A percentile compares a stretch with the other conserved stretches of the same genome.
Evolutionary conservation across 53 echinoderm and acorn worm genomes (phyloP).

Genomic region (Holothuria leucospilota): DNA sequence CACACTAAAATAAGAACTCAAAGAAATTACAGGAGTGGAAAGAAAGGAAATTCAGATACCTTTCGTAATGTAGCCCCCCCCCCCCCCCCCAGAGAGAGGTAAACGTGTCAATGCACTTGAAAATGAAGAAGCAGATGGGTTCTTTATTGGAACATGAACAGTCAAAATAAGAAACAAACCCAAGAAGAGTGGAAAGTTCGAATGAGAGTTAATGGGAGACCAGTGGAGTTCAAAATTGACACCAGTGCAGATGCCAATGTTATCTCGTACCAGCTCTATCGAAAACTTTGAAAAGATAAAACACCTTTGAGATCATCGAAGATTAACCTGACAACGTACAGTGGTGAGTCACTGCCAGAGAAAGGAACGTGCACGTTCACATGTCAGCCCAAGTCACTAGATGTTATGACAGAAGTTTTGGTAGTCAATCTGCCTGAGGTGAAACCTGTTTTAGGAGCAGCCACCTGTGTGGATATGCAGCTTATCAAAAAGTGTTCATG

Average conservation of each 20-base stretch:
- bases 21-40: too few species aligned
- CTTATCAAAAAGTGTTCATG: neutral
- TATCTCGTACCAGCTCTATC: neutral
- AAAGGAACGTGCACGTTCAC: neutral
- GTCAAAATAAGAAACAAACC: too few species aligned
- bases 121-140: too few species aligned
- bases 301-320: neutral
- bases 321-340: neutral
- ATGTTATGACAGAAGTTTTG: neutral
- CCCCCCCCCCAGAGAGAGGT: too few species aligned
- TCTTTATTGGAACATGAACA: too few species aligned
- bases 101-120: too few species aligned
- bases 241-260: constrained; percentile 1
- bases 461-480: neutral
- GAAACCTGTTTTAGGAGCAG: neutral
- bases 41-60: too few species aligned
- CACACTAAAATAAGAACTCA: neutral
- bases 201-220: neutral
- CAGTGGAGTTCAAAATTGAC: neutral
- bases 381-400: neutral
- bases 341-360: neutral
- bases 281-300: neutral
- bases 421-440: neutral
- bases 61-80: too few species aligned
- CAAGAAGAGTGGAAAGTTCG: neutral